A percentile compares a stretch with the other conserved stretches of the same genome.
Evolutionary conservation across 2,797 vertebrate genomes (phyloP).

Genomic region (Pantherophis alleghaniensis): DNA sequence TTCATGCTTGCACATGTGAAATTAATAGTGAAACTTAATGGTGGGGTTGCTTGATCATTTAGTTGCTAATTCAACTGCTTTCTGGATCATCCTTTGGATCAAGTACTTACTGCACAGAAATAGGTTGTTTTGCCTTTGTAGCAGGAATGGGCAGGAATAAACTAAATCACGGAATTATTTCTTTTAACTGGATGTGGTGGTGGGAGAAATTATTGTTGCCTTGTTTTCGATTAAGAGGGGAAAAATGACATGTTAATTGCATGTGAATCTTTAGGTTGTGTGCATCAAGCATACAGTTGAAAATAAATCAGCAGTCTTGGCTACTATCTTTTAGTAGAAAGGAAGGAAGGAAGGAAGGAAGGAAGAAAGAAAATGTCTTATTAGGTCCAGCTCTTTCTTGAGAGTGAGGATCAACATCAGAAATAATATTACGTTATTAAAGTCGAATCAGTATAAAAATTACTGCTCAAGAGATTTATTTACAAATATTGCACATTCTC

Average conservation of each 20-base stretch:
- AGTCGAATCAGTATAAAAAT: neutral
- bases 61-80: neutral
- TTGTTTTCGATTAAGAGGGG: neutral
- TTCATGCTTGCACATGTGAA: neutral
- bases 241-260: neutral
- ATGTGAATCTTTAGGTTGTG: neutral
- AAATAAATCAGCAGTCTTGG: neutral
- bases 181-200: neutral
- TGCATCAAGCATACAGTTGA: neutral
- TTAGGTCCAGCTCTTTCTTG: neutral
- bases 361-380: neutral
- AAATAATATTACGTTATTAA: neutral
- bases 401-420: neutral
- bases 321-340: neutral
- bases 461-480: neutral
- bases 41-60: neutral
- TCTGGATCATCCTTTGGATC: neutral
- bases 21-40: neutral
- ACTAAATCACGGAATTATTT: neutral
- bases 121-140: neutral
- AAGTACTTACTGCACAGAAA: neutral
- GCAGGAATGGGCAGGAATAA: neutral
- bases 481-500: neutral
- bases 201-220: neutral
- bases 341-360: too few species aligned